phyloP scores from a whole-genome alignment of 2,797 vertebrate species.

The Cheirogaleus major region DNA sequence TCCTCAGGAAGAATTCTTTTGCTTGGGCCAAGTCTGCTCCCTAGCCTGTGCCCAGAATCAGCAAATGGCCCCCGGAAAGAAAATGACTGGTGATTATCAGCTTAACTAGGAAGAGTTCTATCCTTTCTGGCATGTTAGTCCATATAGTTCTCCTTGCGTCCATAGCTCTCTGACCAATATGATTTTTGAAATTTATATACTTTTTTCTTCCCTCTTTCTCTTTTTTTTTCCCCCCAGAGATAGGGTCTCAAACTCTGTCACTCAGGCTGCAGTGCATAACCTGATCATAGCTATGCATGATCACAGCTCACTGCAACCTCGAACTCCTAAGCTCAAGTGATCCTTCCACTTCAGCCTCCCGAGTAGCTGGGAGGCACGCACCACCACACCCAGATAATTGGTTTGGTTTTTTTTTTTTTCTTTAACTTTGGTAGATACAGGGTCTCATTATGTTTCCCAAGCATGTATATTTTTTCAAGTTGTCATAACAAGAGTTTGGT shows the following conservation, averaged over 20 bases:
- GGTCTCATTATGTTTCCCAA: not conserved
- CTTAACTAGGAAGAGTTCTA: not conserved
- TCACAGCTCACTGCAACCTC: not conserved
- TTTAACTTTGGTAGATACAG: not conserved
- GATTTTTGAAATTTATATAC: not conserved
- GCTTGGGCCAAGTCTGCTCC: not conserved
- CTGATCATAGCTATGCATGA: not conserved
- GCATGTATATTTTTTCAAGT: not conserved
- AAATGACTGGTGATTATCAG: not conserved
- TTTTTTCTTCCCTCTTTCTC: not conserved
- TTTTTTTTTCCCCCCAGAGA: not conserved
- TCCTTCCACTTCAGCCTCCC: not conserved
- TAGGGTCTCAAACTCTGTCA: not conserved
- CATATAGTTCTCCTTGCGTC: not conserved
- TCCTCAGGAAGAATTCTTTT: conserved; percentile 40
- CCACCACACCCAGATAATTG: not conserved
- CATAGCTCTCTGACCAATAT: not conserved
- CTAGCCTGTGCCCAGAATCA: not conserved
- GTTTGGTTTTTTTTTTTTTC: not conserved
- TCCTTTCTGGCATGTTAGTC: not conserved
- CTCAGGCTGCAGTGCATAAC: not conserved
- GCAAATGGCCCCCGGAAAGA: not conserved
- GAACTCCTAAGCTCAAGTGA: not conserved
- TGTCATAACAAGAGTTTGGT: not conserved
- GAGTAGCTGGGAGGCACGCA: not conserved